Conservation (phyloP, 2,888 invertebrate genomes). For the Molorchus minor region DNA sequence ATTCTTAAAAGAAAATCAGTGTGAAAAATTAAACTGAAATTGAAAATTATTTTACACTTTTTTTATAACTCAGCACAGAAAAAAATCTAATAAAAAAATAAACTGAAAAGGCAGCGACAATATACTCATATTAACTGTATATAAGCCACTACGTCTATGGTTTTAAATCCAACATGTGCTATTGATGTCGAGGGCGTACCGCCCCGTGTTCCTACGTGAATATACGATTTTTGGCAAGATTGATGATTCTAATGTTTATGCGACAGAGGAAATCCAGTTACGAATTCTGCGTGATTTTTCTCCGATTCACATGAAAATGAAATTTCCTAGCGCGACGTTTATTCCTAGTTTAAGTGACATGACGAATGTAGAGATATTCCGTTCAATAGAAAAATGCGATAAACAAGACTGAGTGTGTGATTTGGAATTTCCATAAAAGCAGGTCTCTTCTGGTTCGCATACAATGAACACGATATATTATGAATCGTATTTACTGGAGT, state of each 20-base stretch:
- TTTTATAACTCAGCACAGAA: too few relatives aligned
- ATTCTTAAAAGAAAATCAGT: too few relatives aligned
- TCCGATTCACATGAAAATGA: constrained; percentile 41
- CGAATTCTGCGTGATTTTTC: constrained; percentile 46
- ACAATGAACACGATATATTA: too few relatives aligned
- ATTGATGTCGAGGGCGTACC: constrained; percentile 28
- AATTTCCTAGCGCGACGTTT: constrained; percentile 34
- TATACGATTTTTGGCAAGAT: constrained; percentile 52
- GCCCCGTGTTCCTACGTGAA: constrained; percentile 47
- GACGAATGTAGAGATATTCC: constrained; percentile 24
- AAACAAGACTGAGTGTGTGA: constrained; percentile 9
- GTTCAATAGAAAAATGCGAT: constrained; percentile 20
- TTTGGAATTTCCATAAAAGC: neutral
- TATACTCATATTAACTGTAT: too few relatives aligned
- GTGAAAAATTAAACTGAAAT: too few relatives aligned
- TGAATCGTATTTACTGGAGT: neutral
- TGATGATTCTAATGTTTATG: constrained; percentile 50
- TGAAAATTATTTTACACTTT: too few relatives aligned
- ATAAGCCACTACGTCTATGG: constrained; percentile 9
- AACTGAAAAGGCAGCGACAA: too few relatives aligned
- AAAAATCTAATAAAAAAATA: too few relatives aligned
- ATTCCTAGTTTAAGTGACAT: constrained; percentile 24
- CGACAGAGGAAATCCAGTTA: constrained; percentile 49
- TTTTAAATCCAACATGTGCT: constrained; percentile 24
- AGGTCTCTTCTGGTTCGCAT: neutral